Conservation (phyloP, 35 echinoderm and acorn worm species). For the Ophioderma brevispina region DNA sequence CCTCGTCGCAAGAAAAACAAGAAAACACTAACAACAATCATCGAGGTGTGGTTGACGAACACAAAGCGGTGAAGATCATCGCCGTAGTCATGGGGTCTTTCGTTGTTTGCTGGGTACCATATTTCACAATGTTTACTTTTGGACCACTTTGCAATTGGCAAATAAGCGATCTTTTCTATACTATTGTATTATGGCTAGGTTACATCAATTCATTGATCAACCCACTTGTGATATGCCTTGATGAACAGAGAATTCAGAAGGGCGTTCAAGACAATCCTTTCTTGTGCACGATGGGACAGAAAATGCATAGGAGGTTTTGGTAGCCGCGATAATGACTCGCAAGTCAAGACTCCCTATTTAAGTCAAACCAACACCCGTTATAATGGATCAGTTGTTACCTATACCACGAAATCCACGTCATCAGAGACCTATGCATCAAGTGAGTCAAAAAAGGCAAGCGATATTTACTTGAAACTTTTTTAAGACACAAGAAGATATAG, state of each 20-base stretch:
- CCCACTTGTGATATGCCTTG: slow-evolving; percentile 74
- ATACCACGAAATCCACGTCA: not conserved
- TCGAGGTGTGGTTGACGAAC: slow-evolving; percentile 69
- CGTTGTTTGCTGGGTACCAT: slow-evolving; percentile 94
- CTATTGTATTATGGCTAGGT: slow-evolving; percentile 80
- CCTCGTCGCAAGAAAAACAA: not conserved
- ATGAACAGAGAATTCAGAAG: slow-evolving; percentile 84
- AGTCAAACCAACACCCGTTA: not conserved
- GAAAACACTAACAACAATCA: slow-evolving; percentile 39
- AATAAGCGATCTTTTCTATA: not conserved
- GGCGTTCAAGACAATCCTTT: slow-evolving; percentile 79
- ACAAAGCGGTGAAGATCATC: slow-evolving; percentile 83
- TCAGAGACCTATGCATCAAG: not conserved
- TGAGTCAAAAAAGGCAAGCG: not conserved
- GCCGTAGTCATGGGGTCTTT: slow-evolving; percentile 87
- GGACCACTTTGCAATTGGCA: slow-evolving; percentile 12
- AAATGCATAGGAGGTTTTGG: not conserved
- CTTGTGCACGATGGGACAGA: not conserved
- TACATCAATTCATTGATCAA: slow-evolving; percentile 88
- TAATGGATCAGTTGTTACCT: not conserved
- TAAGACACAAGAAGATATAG: not conserved
- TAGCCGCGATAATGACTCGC: not conserved
- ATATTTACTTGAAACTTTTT: not conserved
- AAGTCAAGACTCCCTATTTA: too few species aligned
- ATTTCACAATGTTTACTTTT: slow-evolving; percentile 91